These are phyloP conservation scores for Ruditapes philippinarum DNA, from an alignment of 1,140 invertebrate species.

Conservation along the genomic window DNA sequence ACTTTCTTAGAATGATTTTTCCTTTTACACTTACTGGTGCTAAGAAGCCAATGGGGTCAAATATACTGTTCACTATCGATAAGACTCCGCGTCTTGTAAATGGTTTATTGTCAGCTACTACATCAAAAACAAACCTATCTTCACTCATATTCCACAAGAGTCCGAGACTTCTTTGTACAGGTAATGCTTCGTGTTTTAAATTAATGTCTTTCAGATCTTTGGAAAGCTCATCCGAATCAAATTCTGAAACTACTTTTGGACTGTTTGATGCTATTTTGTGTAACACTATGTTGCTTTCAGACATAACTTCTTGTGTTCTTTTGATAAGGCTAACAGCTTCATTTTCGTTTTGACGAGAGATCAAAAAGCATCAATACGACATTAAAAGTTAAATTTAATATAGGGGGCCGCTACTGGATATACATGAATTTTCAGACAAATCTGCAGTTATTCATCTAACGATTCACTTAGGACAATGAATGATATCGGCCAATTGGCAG, in stretches of 20 bases:
- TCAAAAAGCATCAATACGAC: too few relatives aligned
- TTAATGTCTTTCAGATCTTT: slow-evolving; percentile 53
- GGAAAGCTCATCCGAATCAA: slow-evolving; percentile 42
- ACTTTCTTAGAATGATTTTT: slow-evolving; percentile 59
- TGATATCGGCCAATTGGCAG: too few relatives aligned
- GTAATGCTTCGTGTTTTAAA: neutral
- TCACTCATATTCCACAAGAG: slow-evolving; percentile 60
- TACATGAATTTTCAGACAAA: too few relatives aligned
- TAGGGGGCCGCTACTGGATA: too few relatives aligned
- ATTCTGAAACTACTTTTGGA: slow-evolving; percentile 48
- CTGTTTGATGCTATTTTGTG: slow-evolving; percentile 68
- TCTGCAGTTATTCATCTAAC: too few relatives aligned
- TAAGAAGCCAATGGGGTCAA: slow-evolving; percentile 67
- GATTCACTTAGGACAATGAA: too few relatives aligned
- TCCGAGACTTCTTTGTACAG: slow-evolving; percentile 64
- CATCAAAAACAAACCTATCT: slow-evolving; percentile 55
- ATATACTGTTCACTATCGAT: slow-evolving; percentile 51
- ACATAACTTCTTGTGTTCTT: slow-evolving; percentile 43
- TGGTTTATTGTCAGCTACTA: slow-evolving; percentile 54
- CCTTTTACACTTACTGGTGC: slow-evolving; percentile 65
- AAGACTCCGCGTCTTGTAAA: slow-evolving; percentile 58
- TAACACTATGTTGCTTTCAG: slow-evolving; percentile 16
- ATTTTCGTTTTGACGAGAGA: too few relatives aligned
- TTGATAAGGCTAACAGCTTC: slow-evolving; percentile 52
- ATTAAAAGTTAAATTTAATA: too few relatives aligned